A percentile compares a stretch with the other conserved stretches of the same genome.
Evolutionary conservation across 1,140 invertebrate genomes (phyloP).

Genomic region (Scaptomyza hsui): DNA sequence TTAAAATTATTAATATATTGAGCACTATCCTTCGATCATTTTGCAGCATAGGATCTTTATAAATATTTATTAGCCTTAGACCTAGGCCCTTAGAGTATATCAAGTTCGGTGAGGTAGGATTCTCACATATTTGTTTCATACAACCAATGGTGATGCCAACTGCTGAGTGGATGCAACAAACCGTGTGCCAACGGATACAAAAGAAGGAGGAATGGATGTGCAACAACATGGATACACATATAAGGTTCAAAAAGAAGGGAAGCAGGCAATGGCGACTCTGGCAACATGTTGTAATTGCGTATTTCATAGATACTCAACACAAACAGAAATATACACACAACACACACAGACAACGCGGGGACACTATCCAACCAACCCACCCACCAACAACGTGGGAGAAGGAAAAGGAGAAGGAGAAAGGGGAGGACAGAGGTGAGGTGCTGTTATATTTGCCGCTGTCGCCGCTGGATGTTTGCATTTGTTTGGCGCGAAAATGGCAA

Average conservation of each 20-base stretch:
- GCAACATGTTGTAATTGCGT: slow-evolving; percentile 81
- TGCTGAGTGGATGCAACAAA: slow-evolving; percentile 81
- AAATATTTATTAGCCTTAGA: neutral
- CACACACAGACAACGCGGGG: neutral
- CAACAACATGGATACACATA: neutral
- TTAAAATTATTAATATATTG: too few species aligned
- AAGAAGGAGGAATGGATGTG: neutral
- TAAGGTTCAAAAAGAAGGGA: slow-evolving; percentile 72
- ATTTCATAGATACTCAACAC: slow-evolving; percentile 71
- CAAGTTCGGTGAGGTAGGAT: neutral
- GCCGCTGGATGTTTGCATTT: slow-evolving; percentile 60
- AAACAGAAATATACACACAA: neutral
- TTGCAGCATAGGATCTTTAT: too few species aligned
- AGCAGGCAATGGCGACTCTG: slow-evolving; percentile 57
- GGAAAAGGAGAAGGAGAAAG: too few species aligned
- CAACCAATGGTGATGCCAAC: slow-evolving; percentile 51
- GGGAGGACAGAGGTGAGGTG: neutral
- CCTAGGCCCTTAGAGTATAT: slow-evolving; percentile 16
- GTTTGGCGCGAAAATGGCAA: slow-evolving; percentile 77
- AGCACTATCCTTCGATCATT: too few species aligned
- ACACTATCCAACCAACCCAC: neutral
- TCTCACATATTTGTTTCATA: neutral
- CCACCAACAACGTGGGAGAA: too few species aligned
- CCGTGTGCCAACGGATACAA: slow-evolving; percentile 48
- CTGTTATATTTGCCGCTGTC: slow-evolving; percentile 52